These are phyloP conservation scores for Litoditis marina DNA, from an alignment of 2,888 invertebrate species.

Conservation along the genomic window DNA sequence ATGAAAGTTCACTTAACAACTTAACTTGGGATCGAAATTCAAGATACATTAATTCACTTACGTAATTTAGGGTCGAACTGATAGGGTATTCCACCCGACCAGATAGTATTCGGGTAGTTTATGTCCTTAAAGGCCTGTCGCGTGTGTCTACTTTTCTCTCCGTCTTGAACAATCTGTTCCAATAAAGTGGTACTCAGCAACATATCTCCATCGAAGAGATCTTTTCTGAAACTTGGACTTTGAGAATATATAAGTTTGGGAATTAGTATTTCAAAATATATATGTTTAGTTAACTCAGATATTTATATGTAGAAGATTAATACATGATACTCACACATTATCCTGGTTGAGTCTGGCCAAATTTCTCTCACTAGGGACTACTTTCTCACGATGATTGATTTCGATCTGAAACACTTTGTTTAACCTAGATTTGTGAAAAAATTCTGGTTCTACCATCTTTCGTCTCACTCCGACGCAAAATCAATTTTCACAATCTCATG, in stretches of 20 bases:
- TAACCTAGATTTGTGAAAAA: too few species aligned
- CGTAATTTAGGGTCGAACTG: constrained; percentile 2
- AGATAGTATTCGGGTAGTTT: constrained; percentile 9
- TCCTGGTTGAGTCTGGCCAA: not conserved
- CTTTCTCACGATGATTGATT: too few species aligned
- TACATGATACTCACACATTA: not conserved
- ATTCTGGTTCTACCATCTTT: too few species aligned
- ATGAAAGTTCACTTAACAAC: too few species aligned
- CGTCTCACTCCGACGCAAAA: too few species aligned
- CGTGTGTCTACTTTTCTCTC: constrained; percentile 1
- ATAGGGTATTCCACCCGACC: constrained; percentile 3
- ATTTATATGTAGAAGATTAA: not conserved
- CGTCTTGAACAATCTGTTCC: constrained; percentile 1
- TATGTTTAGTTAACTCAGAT: not conserved
- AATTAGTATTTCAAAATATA: too few species aligned
- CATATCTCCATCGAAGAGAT: constrained; percentile 10
- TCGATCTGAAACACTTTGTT: too few species aligned
- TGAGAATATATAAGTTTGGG: too few species aligned
- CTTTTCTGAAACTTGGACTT: not conserved
- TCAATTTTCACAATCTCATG: too few species aligned
- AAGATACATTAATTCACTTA: too few species aligned
- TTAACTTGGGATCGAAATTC: too few species aligned
- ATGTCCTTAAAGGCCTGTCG: constrained; percentile 1
- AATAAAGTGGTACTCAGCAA: not conserved
- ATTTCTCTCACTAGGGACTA: not conserved